Evolutionary conservation across 2,888 invertebrate species (phyloP).

Genomic region (Pherbina coryleti): DNA sequence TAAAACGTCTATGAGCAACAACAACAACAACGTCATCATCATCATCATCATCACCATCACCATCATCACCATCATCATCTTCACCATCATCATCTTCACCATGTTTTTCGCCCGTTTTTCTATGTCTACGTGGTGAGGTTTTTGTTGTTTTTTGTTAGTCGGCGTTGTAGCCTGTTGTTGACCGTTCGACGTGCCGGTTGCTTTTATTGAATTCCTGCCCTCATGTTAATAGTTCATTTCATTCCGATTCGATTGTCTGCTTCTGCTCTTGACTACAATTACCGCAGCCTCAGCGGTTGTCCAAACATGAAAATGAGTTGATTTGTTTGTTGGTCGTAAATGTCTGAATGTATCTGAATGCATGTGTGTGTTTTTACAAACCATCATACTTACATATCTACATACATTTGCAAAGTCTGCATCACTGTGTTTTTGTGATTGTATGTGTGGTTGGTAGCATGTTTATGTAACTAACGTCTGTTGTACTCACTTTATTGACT

Average conservation of each 20-base stretch:
- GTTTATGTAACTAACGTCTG: neutral
- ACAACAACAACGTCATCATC: neutral
- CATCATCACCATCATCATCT: too few relatives aligned
- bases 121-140: neutral
- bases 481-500: neutral
- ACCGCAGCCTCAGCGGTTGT: constrained; percentile 32
- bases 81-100: neutral
- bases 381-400: neutral
- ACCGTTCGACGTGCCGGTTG: constrained; percentile 7
- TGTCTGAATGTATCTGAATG: neutral
- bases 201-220: constrained; percentile 49
- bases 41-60: neutral
- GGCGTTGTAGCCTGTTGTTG: neutral
- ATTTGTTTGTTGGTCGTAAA: constrained; percentile 31
- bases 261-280: constrained; percentile 34
- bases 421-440: too few relatives aligned
- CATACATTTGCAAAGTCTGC: too few relatives aligned
- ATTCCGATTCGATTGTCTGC: constrained; percentile 26
- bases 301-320: constrained; percentile 37
- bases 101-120: neutral
- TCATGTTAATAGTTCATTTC: constrained; percentile 56
- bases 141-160: neutral
- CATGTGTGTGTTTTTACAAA: constrained; percentile 3
- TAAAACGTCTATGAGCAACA: neutral
- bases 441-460: neutral